Evolutionary conservation across 2,888 invertebrate genomes (phyloP).

Genomic region (Operophtera brumata): DNA sequence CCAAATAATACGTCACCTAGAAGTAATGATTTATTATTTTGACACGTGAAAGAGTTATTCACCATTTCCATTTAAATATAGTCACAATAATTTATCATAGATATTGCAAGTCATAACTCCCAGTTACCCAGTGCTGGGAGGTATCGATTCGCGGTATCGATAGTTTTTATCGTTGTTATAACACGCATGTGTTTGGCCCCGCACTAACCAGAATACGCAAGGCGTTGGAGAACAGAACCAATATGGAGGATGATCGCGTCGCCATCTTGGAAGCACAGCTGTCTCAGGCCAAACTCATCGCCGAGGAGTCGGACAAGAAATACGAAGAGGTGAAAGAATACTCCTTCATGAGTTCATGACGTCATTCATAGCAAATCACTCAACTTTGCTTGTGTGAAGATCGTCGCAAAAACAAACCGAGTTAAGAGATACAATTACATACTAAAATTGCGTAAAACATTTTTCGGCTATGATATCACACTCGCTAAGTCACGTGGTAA

Average conservation of each 20-base stretch:
- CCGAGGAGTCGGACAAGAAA: constrained; percentile 99
- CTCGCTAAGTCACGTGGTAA: constrained; percentile 4
- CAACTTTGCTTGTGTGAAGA: not conserved
- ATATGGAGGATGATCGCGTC: constrained; percentile 99
- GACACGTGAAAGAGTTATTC: constrained; percentile 30
- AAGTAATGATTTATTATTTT: constrained; percentile 31
- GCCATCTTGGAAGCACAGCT: constrained; percentile 98
- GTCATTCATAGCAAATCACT: constrained; percentile 26
- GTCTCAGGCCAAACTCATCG: constrained; percentile 99
- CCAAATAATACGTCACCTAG: constrained; percentile 21
- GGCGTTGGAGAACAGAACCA: constrained; percentile 98
- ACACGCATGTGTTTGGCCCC: constrained; percentile 80
- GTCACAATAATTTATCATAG: constrained; percentile 33
- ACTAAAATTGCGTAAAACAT: not conserved
- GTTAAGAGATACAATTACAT: not conserved
- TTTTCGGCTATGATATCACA: constrained; percentile 8
- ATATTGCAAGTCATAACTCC: constrained; percentile 35
- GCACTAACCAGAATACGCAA: constrained; percentile 93
- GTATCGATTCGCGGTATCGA: constrained; percentile 28
- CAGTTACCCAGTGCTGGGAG: constrained; percentile 21
- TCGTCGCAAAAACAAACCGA: not conserved
- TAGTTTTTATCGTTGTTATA: constrained; percentile 67
- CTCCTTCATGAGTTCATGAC: constrained; percentile 45
- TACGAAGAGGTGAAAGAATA: constrained; percentile 96
- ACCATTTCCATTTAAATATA: constrained; percentile 30